A percentile compares a stretch with the other conserved stretches of the same genome.
Evolutionary conservation across 2,797 vertebrate species (phyloP).

Genomic region (Pagetopsis macropterus): DNA sequence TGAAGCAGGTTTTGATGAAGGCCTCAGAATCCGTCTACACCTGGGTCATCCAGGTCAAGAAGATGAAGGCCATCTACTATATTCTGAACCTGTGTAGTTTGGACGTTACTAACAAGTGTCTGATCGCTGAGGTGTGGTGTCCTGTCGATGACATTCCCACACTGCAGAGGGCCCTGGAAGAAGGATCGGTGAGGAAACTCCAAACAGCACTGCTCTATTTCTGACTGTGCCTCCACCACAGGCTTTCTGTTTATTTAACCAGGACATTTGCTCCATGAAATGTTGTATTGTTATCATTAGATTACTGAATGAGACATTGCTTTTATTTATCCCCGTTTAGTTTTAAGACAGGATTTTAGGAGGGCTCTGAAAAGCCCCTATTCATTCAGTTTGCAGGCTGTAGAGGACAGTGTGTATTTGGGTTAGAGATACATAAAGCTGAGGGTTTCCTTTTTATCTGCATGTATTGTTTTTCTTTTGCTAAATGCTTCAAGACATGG

Average conservation of each 20-base stretch:
- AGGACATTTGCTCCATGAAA: neutral
- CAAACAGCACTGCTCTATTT: neutral
- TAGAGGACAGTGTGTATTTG: conserved; percentile 3
- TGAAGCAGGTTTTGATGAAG: conserved; percentile 92
- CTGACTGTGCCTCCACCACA: neutral
- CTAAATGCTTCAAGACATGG: neutral
- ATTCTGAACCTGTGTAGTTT: conserved; percentile 97
- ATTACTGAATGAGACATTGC: neutral
- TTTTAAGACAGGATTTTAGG: neutral
- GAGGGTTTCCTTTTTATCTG: neutral
- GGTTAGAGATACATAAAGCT: conserved; percentile 1
- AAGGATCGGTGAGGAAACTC: conserved; percentile 90
- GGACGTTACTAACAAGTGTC: conserved; percentile 98
- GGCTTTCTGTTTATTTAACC: conserved; percentile 19
- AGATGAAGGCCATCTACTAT: conserved; percentile 99
- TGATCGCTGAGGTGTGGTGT: conserved; percentile 98
- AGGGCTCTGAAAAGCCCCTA: conserved; percentile 6
- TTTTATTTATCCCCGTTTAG: neutral
- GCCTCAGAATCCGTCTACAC: conserved; percentile 92
- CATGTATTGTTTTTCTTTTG: neutral
- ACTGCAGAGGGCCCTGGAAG: conserved; percentile 89
- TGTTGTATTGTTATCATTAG: conserved; percentile 6
- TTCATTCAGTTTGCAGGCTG: conserved; percentile 22
- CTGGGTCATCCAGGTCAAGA: conserved; percentile 94
- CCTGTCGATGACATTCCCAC: conserved; percentile 88